These are phyloP conservation scores for Cephus pygmeus DNA, from an alignment of 2,888 invertebrate genomes.

Conservation along the genomic window DNA sequence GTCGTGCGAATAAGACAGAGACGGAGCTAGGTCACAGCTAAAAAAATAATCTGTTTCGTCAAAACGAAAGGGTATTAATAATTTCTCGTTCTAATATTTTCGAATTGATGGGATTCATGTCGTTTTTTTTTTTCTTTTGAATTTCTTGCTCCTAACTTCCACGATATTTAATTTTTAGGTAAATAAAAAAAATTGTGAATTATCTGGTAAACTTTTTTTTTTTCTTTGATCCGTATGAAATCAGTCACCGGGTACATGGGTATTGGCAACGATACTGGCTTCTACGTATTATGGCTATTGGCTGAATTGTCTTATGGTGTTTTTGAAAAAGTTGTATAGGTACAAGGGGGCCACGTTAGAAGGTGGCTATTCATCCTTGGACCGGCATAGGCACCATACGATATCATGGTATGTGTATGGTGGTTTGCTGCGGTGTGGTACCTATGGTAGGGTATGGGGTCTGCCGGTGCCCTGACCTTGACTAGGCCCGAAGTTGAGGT, in stretches of 20 bases:
- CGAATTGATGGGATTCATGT: no score
- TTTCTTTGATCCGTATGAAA: not conserved
- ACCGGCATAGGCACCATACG: not conserved
- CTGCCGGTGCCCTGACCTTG: conserved; percentile 61
- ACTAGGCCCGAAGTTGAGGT: conserved; percentile 64
- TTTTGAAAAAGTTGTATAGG: not conserved
- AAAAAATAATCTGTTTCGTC: no score
- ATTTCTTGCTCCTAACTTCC: no score
- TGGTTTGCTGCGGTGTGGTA: not conserved
- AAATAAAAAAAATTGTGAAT: no score
- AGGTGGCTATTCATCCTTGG: not conserved
- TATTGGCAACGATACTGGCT: not conserved
- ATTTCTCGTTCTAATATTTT: no score
- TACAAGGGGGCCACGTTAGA: not conserved
- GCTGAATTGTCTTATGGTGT: not conserved
- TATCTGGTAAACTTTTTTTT: no score
- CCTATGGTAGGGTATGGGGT: conserved; percentile 26
- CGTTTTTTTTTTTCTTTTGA: no score
- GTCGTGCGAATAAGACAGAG: not conserved
- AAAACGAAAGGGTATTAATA: no score
- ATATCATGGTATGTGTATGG: conserved; percentile 1
- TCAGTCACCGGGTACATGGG: not conserved
- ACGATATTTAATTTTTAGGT: no score
- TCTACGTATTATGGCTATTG: not conserved
- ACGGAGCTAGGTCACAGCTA: no score